Percentiles rank a stretch among this genome's conserved stretches.
These are phyloP conservation scores for Rhabditoides inermis DNA, from an alignment of 2,888 invertebrate species.

Conservation along the genomic window DNA sequence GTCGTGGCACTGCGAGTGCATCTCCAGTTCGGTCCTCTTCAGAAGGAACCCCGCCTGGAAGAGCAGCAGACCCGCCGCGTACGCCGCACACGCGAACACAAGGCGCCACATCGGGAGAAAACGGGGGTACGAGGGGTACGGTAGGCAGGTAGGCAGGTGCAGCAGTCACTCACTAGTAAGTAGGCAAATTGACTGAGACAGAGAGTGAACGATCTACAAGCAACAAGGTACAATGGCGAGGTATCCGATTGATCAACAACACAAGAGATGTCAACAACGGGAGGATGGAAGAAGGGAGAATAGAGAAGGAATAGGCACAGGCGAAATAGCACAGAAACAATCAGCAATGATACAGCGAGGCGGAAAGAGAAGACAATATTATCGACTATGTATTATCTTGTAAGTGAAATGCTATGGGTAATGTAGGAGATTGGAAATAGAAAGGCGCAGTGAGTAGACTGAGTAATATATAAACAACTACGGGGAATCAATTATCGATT, in stretches of 20 bases:
- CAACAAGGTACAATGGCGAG: neutral
- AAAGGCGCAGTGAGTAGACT: too few relatives aligned
- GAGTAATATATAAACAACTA: too few relatives aligned
- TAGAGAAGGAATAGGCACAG: slow-evolving; percentile 2
- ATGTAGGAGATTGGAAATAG: neutral
- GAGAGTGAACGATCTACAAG: neutral
- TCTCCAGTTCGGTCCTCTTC: slow-evolving; percentile 32
- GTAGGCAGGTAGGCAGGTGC: too few relatives aligned
- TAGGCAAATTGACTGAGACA: too few relatives aligned
- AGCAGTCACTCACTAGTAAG: too few relatives aligned
- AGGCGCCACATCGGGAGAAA: slow-evolving; percentile 2
- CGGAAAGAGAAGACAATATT: slow-evolving; percentile 1
- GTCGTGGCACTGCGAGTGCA: slow-evolving; percentile 21
- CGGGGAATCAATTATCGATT: neutral
- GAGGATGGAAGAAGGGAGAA: slow-evolving; percentile 4
- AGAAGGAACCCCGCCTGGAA: slow-evolving; percentile 49
- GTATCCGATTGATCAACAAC: neutral
- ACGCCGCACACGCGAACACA: slow-evolving; percentile 8
- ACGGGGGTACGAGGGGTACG: neutral
- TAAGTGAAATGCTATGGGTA: neutral
- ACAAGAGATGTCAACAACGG: neutral
- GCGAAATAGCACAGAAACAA: neutral
- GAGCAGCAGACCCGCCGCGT: slow-evolving; percentile 28
- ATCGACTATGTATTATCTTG: neutral
- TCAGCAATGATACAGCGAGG: neutral